phyloP scores from a whole-genome alignment of 53 echinoderm and acorn worm species.

The Arbacia lixula region DNA sequence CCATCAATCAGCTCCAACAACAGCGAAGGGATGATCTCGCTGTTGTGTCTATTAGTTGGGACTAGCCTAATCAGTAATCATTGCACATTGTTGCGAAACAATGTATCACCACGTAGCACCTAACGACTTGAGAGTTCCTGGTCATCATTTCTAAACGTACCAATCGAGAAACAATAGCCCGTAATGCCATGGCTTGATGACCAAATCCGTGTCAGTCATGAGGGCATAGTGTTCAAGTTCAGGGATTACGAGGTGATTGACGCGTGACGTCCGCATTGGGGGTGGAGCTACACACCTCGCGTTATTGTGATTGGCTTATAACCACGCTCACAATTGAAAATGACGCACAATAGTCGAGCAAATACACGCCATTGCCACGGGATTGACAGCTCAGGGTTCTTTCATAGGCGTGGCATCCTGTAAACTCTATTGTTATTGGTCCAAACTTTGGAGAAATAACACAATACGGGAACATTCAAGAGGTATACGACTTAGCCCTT shows the following conservation, averaged over 20 bases:
- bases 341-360: too few species aligned
- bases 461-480: not conserved
- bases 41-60: constrained; percentile 24
- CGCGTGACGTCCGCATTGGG: constrained; percentile 20
- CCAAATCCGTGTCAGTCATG: not conserved
- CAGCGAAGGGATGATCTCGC: not conserved
- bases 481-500: too few species aligned
- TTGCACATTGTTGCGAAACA: constrained; percentile 1
- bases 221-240: not conserved
- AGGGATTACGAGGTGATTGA: too few species aligned
- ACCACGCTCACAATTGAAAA: too few species aligned
- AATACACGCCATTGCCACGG: too few species aligned
- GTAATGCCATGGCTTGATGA: too few species aligned
- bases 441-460: constrained; percentile 1
- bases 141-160: too few species aligned
- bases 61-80: constrained; percentile 26
- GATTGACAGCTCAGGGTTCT: too few species aligned
- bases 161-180: too few species aligned
- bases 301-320: constrained; percentile 31
- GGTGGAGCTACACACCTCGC: constrained; percentile 12
- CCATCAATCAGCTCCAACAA: constrained; percentile 12
- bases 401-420: not conserved
- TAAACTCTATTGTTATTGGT: constrained; percentile 9
- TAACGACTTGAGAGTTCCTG: too few species aligned
- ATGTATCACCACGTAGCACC: too few species aligned